These are phyloP conservation scores for Dendrolimus pini DNA, from an alignment of 2,888 invertebrate genomes.

Conservation along the genomic window DNA sequence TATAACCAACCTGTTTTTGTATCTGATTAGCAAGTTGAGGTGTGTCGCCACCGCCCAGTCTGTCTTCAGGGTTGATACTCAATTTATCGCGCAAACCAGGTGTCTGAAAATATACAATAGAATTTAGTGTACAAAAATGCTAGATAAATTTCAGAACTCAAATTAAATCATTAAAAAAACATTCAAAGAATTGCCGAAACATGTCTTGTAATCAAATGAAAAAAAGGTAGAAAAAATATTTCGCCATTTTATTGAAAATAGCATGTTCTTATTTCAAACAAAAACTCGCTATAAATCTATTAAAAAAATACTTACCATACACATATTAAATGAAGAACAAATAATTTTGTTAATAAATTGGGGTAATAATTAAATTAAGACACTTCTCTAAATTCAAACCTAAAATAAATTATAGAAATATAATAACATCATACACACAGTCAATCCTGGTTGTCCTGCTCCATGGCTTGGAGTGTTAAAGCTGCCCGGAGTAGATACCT, in stretches of 20 bases:
- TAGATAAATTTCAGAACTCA: too few species aligned
- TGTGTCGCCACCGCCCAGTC: conserved; percentile 81
- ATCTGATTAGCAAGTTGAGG: conserved; percentile 80
- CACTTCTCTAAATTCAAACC: neutral
- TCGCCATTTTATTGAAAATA: too few species aligned
- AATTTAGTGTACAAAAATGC: too few species aligned
- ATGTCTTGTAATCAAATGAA: too few species aligned
- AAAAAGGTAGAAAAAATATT: too few species aligned
- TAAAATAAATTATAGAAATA: neutral
- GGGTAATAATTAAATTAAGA: conserved; percentile 3
- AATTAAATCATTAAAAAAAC: too few species aligned
- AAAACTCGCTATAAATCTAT: too few species aligned
- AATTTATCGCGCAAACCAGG: conserved; percentile 94
- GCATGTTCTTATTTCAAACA: too few species aligned
- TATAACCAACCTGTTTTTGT: conserved; percentile 78
- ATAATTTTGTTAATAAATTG: too few species aligned
- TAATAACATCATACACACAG: conserved; percentile 28
- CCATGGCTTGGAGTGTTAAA: conserved; percentile 77
- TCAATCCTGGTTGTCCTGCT: conserved; percentile 32
- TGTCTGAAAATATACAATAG: conserved; percentile 42
- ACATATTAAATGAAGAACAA: too few species aligned
- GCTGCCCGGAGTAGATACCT: conserved; percentile 76
- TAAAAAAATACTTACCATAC: too few species aligned
- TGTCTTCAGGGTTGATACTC: conserved; percentile 95
- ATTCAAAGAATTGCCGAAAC: too few species aligned